A percentile compares a stretch with the other conserved stretches of the same genome.
Evolutionary conservation across 2,888 invertebrate species (phyloP).

Genomic region (Tetramorium bicarinatum): DNA sequence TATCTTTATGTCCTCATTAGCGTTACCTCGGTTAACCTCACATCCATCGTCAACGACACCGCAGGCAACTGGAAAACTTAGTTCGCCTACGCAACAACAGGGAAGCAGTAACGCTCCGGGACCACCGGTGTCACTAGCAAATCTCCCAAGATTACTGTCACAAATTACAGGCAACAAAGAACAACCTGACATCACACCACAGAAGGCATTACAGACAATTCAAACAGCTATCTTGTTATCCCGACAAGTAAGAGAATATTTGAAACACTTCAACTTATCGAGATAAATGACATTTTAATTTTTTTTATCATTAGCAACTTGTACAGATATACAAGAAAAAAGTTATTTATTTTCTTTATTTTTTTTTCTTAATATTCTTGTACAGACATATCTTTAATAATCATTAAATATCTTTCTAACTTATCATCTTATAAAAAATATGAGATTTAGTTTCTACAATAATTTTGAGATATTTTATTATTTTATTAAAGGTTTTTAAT

Average conservation of each 20-base stretch:
- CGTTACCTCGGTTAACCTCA: conserved; percentile 89
- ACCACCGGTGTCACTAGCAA: conserved; percentile 86
- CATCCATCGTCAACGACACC: conserved; percentile 86
- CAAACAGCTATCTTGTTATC: conserved; percentile 86
- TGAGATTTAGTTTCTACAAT: not conserved
- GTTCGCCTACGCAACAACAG: conserved; percentile 82
- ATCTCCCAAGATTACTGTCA: conserved; percentile 87
- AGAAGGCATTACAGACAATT: conserved; percentile 88
- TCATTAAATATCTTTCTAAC: not conserved
- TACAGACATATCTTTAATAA: not conserved
- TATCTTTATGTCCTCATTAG: conserved; percentile 77
- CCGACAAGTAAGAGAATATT: conserved; percentile 82
- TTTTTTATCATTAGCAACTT: not conserved
- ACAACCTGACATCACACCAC: conserved; percentile 87
- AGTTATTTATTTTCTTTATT: not conserved
- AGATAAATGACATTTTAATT: not conserved
- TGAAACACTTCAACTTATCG: not conserved
- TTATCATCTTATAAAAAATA: not conserved
- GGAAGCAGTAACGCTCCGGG: conserved; percentile 85
- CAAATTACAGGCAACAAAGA: conserved; percentile 87
- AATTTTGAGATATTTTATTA: not conserved
- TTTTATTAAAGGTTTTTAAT: not conserved
- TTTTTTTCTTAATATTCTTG: not conserved
- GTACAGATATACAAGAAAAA: not conserved
- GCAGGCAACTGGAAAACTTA: conserved; percentile 83